Evolutionary conservation across 2,113 vertebrate genomes (phyloP).

Genomic region (Hippocampus abdominalis): DNA sequence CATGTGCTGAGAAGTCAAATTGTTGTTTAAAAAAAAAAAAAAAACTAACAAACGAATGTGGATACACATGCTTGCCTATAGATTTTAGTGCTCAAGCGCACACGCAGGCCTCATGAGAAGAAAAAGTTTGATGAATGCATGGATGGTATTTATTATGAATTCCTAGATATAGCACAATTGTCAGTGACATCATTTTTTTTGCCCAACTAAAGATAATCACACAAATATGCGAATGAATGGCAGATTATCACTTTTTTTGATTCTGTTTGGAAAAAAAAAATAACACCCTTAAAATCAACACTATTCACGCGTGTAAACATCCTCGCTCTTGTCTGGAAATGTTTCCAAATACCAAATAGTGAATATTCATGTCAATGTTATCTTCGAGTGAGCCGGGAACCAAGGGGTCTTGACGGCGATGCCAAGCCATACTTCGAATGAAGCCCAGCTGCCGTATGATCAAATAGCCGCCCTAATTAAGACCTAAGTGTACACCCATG

Average conservation of each 20-base stretch:
- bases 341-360: constrained; percentile 4
- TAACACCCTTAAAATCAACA: neutral
- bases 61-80: too few species aligned
- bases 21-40: too few species aligned
- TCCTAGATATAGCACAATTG: too few species aligned
- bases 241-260: neutral
- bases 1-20: neutral
- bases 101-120: too few species aligned
- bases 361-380: constrained; percentile 42
- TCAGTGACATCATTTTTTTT: neutral
- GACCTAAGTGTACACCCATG: constrained; percentile 54
- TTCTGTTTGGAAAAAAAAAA: neutral
- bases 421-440: constrained; percentile 52
- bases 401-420: constrained; percentile 39
- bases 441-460: constrained; percentile 68
- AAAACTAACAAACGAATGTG: too few species aligned
- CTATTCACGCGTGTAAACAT: constrained; percentile 5
- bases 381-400: constrained; percentile 35
- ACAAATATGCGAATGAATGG: neutral
- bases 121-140: too few species aligned
- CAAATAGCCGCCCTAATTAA: constrained; percentile 69
- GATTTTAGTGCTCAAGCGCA: too few species aligned
- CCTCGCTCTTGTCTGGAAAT: constrained; percentile 4
- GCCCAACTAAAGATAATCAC: neutral
- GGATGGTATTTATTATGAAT: neutral